Evolutionary conservation across 2,113 vertebrate genomes (phyloP), one percentile per base, ranked within the genome.

Genomic region (Atrichornis clamosus): DNA sequence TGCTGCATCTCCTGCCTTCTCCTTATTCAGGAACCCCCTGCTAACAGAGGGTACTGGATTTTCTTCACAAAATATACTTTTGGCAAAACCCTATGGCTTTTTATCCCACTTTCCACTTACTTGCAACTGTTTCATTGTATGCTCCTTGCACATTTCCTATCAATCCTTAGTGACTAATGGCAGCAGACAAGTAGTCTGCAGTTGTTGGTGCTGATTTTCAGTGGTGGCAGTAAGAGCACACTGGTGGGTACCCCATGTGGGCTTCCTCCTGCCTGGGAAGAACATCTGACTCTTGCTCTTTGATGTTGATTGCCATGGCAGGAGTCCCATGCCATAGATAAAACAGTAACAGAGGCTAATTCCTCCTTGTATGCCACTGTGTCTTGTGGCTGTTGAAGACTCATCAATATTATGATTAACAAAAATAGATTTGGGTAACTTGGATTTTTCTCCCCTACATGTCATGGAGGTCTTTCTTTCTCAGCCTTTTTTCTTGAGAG

Each of bases 361-460:
- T 77, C 44, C 49, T 42, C 33, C 37, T 67, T 5, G 0, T 42
- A 8, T 39, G 33, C 30, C 8, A 3, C 26, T 6, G 0, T 4
- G 0, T 68, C 46, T 68, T 60, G 30, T 59, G 49, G 58, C 47
- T 0, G 0, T 52, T 17, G 11, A n/a, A 67, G 35, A 37, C 35
- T 52, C n/a, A 35, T 44, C 15, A 32, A 5, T 70, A 47, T 46
- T 18, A 49, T 32, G 50, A 35, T 30, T 50, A 75, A 72, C 24
- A 42, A 55, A 82, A 55, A 2, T 0, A 78, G n/a, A 47, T 47
- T 69, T 52, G 44, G 15, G 16, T 39, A 81, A 79, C 44, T 90
- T 67, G 64, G 27, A n/a, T 50, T 90, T 91, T 93, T 76, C 18
- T 49, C 42, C 50, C 1, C 1, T 37, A 42, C 1, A 0, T 9